Conservation (phyloP, 2,888 invertebrate species). For the Drosophila antonietae region DNA sequence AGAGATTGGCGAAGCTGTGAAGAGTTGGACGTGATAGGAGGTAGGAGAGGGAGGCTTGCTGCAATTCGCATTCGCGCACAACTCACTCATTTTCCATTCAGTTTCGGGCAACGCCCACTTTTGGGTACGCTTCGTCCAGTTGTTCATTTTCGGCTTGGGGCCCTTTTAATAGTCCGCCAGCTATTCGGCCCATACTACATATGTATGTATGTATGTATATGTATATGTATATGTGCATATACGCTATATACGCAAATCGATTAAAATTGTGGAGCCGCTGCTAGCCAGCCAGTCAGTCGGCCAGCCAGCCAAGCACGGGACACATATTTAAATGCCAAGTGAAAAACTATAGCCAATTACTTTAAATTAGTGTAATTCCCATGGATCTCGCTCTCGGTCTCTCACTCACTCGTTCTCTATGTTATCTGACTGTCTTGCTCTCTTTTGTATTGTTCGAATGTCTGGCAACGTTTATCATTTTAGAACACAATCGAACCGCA, state of each 20-base stretch:
- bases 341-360: slow-evolving; percentile 83
- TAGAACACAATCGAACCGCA: slow-evolving; percentile 31
- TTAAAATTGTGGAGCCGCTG: slow-evolving; percentile 80
- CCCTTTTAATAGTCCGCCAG: slow-evolving; percentile 72
- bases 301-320: slow-evolving; percentile 35
- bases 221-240: background rate
- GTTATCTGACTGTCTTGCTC: slow-evolving; percentile 6
- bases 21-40: slow-evolving; percentile 7
- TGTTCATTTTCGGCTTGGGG: slow-evolving; percentile 77
- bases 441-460: slow-evolving; percentile 22
- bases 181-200: slow-evolving; percentile 44
- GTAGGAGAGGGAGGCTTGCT: slow-evolving; percentile 10
- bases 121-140: slow-evolving; percentile 74
- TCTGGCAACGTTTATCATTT: slow-evolving; percentile 58
- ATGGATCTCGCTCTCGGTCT: slow-evolving; percentile 48
- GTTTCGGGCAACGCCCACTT: slow-evolving; percentile 82
- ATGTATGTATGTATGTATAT: background rate
- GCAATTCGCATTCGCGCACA: slow-evolving; percentile 68
- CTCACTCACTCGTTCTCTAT: slow-evolving; percentile 11
- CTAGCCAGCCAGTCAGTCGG: slow-evolving; percentile 9
- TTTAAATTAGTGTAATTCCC: slow-evolving; percentile 85
- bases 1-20: background rate
- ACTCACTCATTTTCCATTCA: slow-evolving; percentile 82
- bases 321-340: slow-evolving; percentile 82
- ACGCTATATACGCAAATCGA: slow-evolving; percentile 83